Base-by-base conservation (phyloP, 2,797 vertebrate species). In the Phataginus tricuspis region DNA sequence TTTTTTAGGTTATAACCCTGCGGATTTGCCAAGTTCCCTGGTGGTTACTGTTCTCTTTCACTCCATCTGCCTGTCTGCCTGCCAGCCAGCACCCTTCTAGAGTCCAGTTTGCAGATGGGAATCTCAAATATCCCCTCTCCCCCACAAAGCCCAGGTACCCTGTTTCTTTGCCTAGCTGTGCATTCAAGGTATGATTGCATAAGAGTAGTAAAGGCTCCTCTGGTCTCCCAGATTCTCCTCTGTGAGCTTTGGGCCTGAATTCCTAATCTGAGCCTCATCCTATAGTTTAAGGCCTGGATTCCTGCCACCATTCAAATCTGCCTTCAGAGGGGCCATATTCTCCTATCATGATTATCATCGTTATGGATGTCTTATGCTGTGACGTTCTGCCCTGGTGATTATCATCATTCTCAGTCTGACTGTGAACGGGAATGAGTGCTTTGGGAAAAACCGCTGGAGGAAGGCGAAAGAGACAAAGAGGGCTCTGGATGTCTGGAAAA, bases 1-100 rank as follows among this genome's bases (percentile, higher is more conserved):
- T 90, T 86, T 92, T 64, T 79, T 80, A 91, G 79, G 31, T n/a
- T 84, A 57, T 68, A 82, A 91, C 29, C 55, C 55, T 83, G 18
- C 18, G 15, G 4, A 87, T 53, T 95, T 90, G 49, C 37, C 27
- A 80, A 45, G 31, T 61, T 63, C 51, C 31, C 29, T 72, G n/a
- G 34, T 63, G 21, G 57, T 83, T 21, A 92, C 68, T 42, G 31
- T 77, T 93, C 23, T 84, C 31, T 39, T 75, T 93, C 7, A 74
- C 25, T 69, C 3, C 4, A 37, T 68, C 57, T 91, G 34, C 34
- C 27, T 78, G 45, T 90, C n/a, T 82, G 0, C 37, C 39, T 90
- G 85, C 39, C 25, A 90, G 63, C 15, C 14, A 91, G 37, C 9
- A 68, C 21, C 10, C 18, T 90, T 92, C 29, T 88, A 45, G 21